Percentiles rank a stretch among this genome's conserved stretches.
phyloP scores from a whole-genome alignment of 2,888 invertebrate genomes.

The Ormyrus labotus region DNA sequence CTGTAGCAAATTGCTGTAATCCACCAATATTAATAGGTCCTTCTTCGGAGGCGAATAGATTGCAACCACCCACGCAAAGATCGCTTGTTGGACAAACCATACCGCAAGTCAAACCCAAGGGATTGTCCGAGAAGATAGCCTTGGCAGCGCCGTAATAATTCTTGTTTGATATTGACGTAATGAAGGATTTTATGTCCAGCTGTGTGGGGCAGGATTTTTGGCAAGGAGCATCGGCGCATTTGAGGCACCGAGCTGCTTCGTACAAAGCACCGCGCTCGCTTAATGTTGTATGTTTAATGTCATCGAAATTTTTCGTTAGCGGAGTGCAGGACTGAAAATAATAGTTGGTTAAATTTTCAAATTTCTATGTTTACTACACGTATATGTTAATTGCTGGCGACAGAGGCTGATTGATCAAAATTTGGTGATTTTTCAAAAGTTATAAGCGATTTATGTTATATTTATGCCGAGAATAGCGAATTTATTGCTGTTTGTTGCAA shows the following conservation, averaged over 20 bases:
- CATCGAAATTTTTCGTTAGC: slow-evolving; percentile 92
- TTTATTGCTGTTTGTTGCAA: no score
- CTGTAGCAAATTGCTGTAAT: slow-evolving; percentile 97
- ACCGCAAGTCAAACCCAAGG: slow-evolving; percentile 94
- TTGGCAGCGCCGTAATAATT: slow-evolving; percentile 99
- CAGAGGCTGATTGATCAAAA: no score
- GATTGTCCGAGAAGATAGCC: slow-evolving; percentile 97
- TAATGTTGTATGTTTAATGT: slow-evolving; percentile 97
- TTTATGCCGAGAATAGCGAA: no score
- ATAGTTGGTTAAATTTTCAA: no score
- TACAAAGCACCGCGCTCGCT: slow-evolving; percentile 95
- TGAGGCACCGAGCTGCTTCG: slow-evolving; percentile 92
- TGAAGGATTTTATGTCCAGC: slow-evolving; percentile 96
- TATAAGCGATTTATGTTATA: no score
- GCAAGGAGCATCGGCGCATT: slow-evolving; percentile 97
- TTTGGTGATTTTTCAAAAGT: no score
- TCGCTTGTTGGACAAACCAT: slow-evolving; percentile 99
- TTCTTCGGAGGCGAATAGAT: slow-evolving; percentile 96
- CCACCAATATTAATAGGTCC: slow-evolving; percentile 99
- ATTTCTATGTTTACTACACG: neutral
- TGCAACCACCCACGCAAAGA: slow-evolving; percentile 98
- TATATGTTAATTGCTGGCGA: neutral
- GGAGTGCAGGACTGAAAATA: slow-evolving; percentile 80
- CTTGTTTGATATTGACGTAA: slow-evolving; percentile 96
- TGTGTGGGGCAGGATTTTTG: slow-evolving; percentile 99